Evolutionary conservation across 1,140 invertebrate species (phyloP).

Genomic region (Calliopsis andreniformis): DNA sequence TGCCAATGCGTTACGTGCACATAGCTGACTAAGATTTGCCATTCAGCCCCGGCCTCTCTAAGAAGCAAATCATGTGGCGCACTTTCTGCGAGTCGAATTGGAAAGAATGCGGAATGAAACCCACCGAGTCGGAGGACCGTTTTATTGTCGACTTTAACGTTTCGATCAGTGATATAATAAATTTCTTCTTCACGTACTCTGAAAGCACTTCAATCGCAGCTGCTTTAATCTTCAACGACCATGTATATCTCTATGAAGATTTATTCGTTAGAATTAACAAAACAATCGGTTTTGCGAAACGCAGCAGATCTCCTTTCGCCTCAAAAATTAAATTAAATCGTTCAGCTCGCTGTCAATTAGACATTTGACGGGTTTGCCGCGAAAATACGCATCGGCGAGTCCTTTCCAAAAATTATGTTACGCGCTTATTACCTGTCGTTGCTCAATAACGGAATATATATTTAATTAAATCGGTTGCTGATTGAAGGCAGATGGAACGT

Average conservation of each 20-base stretch:
- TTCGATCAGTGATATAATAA: conserved; percentile 21
- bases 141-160: conserved; percentile 23
- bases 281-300: not conserved
- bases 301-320: too few relatives aligned
- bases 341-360: conserved; percentile 4
- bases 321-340: conserved; percentile 22
- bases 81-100: conserved; percentile 35
- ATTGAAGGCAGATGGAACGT: conserved; percentile 31
- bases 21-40: conserved; percentile 50
- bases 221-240: not conserved
- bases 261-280: not conserved
- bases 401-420: conserved; percentile 37
- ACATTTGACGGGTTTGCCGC: conserved; percentile 31
- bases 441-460: conserved; percentile 36
- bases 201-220: too few relatives aligned
- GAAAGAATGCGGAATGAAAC: conserved; percentile 40
- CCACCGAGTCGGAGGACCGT: not conserved
- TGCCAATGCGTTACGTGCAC: conserved; percentile 45
- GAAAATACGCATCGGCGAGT: conserved; percentile 50
- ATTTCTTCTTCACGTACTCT: too few relatives aligned
- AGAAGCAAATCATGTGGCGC: conserved; percentile 44
- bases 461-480: conserved; percentile 58
- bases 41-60: conserved; percentile 42
- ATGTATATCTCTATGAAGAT: not conserved
- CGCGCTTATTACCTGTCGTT: conserved; percentile 45